Evolutionary conservation across 2,797 vertebrate species (phyloP).

Genomic region (Gobio occitaniae): DNA sequence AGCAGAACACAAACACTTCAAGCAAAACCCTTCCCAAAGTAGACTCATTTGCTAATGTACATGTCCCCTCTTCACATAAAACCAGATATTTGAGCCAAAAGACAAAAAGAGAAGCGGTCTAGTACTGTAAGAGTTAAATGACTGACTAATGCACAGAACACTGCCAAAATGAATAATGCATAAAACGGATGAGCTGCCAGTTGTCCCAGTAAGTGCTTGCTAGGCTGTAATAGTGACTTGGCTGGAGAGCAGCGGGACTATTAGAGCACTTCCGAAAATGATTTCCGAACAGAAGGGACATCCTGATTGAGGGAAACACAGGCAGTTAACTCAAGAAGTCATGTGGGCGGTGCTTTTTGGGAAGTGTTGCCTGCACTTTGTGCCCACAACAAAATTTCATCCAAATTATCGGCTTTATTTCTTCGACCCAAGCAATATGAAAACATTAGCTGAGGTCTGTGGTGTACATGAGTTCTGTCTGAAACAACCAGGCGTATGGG

Average conservation of each 20-base stretch:
- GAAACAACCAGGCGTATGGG: background rate
- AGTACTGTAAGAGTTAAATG: background rate
- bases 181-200: conserved; percentile 36
- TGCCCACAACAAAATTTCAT: conserved; percentile 13
- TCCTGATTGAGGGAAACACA: conserved; percentile 41
- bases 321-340: conserved; percentile 5
- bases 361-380: conserved; percentile 16
- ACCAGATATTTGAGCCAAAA: background rate
- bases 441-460: conserved; percentile 31
- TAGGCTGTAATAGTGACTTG: conserved; percentile 18
- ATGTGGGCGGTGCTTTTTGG: background rate
- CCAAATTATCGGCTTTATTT: conserved; percentile 8
- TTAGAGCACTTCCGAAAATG: conserved; percentile 47
- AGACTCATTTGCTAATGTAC: background rate
- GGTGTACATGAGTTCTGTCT: background rate
- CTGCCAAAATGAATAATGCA: conserved; percentile 59
- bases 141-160: conserved; percentile 12
- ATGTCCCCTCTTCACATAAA: background rate
- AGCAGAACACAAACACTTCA: conserved; percentile 48
- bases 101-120: background rate
- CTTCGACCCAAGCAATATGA: background rate
- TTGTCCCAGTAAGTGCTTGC: conserved; percentile 38
- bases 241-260: conserved; percentile 35
- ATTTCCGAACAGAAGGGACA: conserved; percentile 40
- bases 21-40: background rate